Evolutionary conservation across 2,113 vertebrate genomes (phyloP).

Genomic region (Grallaria varia): DNA sequence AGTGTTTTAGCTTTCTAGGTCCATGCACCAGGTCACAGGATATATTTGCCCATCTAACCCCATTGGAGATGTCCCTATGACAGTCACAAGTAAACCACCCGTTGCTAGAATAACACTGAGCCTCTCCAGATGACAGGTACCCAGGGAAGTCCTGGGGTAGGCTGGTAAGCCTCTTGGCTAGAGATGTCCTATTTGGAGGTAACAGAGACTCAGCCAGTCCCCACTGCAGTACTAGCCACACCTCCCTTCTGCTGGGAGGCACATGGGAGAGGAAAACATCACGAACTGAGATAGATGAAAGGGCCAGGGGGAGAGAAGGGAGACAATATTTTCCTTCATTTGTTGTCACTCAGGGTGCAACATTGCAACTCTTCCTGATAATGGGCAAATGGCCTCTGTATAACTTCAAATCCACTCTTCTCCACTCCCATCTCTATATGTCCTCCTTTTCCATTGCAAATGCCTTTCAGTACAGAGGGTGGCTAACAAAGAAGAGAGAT

Average conservation of each 20-base stretch:
- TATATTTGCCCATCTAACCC: not conserved
- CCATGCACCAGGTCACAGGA: not conserved
- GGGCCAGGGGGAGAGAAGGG: not conserved
- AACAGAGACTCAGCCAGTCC: not conserved
- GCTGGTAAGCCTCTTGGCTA: not conserved
- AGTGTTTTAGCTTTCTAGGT: not conserved
- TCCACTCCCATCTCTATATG: not conserved
- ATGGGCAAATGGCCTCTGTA: not conserved
- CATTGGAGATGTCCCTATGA: not conserved
- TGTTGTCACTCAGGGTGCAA: not conserved
- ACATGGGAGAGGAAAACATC: not conserved
- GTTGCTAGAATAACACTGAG: not conserved
- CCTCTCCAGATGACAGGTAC: not conserved
- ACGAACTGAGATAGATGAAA: not conserved
- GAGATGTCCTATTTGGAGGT: not conserved
- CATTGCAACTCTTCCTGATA: not conserved
- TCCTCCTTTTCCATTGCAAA: not conserved
- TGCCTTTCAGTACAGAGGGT: not conserved
- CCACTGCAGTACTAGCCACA: not conserved
- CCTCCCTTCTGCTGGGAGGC: not conserved
- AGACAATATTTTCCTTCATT: not conserved
- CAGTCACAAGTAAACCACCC: not conserved
- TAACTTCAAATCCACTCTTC: not conserved
- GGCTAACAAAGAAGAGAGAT: not conserved
- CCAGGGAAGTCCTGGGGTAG: not conserved